Conservation (phyloP, 2,113 vertebrate genomes). For the Engraulis encrasicolus region DNA sequence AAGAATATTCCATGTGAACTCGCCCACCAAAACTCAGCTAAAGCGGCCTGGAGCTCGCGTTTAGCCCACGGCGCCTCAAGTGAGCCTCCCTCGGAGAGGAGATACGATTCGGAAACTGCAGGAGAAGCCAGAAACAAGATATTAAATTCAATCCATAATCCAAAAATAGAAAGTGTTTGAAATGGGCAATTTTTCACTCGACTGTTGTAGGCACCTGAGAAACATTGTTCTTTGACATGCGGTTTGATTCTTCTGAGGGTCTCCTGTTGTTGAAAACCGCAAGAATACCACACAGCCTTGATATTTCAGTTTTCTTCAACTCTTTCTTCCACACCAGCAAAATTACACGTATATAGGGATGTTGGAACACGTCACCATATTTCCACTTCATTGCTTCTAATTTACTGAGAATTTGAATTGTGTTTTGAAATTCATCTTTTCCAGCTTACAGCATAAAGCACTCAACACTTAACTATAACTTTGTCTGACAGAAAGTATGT, state of each 20-base stretch:
- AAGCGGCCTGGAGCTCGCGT: not conserved
- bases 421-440: no score
- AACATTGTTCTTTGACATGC: not conserved
- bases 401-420: no score
- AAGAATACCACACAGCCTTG: no score
- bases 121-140: constrained; percentile 31
- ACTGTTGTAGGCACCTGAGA: not conserved
- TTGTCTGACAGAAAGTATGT: not conserved
- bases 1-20: constrained; percentile 17
- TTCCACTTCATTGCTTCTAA: not conserved
- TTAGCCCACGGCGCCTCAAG: not conserved
- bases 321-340: no score
- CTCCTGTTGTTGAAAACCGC: no score
- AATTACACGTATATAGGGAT: not conserved
- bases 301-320: no score
- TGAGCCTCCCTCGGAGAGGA: constrained; percentile 16
- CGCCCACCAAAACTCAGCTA: constrained; percentile 14
- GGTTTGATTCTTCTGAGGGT: not conserved
- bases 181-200: not conserved
- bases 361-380: constrained; percentile 28
- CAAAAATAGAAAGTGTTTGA: not conserved
- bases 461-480: not conserved
- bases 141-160: constrained; percentile 27
- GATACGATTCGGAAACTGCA: constrained; percentile 21
- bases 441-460: not conserved